Evolutionary conservation across 2,888 invertebrate species (phyloP).

Genomic region (Drosophila emarginata): DNA sequence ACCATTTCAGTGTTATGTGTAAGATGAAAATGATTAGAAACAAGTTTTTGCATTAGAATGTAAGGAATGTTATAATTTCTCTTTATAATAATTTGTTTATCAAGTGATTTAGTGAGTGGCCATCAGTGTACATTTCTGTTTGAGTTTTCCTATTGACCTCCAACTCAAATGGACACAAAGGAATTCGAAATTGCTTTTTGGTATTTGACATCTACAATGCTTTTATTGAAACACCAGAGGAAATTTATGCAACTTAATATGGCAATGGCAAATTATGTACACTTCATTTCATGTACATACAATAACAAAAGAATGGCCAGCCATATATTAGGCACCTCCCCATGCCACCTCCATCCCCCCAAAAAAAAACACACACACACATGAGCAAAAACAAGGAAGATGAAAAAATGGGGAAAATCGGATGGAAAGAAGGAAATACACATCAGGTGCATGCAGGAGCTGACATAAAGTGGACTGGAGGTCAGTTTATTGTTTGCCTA

Average conservation of each 20-base stretch:
- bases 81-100: not conserved
- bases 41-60: no score
- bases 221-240: conserved; percentile 60
- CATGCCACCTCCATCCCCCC: not conserved
- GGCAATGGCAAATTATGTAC: conserved; percentile 65
- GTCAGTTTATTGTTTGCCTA: conserved; percentile 72
- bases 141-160: conserved; percentile 28
- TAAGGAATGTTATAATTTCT: not conserved
- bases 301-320: conserved; percentile 39
- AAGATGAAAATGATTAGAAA: no score
- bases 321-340: conserved; percentile 53
- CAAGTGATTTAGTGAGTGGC: not conserved
- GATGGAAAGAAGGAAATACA: conserved; percentile 3
- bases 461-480: conserved; percentile 39
- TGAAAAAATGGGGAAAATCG: not conserved
- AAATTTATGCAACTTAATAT: conserved; percentile 67
- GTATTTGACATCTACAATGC: conserved; percentile 66
- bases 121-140: conserved; percentile 10
- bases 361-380: not conserved
- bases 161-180: conserved; percentile 19
- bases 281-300: conserved; percentile 65
- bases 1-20: no score
- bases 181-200: conserved; percentile 38
- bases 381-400: not conserved
- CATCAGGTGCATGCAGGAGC: conserved; percentile 49